These are phyloP conservation scores for Machimus atricapillus DNA, from an alignment of 2,888 invertebrate genomes.

Conservation along the genomic window DNA sequence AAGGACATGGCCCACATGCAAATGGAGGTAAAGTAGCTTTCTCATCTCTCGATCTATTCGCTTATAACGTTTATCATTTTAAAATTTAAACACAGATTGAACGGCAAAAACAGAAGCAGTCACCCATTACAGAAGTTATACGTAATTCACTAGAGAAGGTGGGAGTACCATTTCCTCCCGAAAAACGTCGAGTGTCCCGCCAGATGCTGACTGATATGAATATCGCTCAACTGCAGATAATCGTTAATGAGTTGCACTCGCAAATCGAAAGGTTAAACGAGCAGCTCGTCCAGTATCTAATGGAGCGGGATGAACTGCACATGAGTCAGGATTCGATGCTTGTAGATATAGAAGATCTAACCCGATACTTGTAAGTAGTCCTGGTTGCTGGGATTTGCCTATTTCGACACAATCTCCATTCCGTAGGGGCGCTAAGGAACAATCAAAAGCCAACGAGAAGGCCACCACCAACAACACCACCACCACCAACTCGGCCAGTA, in stretches of 20 bases:
- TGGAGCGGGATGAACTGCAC: slow-evolving; percentile 93
- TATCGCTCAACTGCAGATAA: slow-evolving; percentile 87
- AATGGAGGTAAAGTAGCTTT: slow-evolving; percentile 72
- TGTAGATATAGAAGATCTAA: slow-evolving; percentile 95
- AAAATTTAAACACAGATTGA: slow-evolving; percentile 63
- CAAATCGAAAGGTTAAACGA: slow-evolving; percentile 94
- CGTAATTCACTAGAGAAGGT: slow-evolving; percentile 81
- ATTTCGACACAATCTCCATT: not conserved
- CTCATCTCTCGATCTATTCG: slow-evolving; percentile 46
- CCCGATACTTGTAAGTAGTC: slow-evolving; percentile 80
- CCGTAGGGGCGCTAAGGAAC: slow-evolving; percentile 64
- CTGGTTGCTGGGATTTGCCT: not conserved
- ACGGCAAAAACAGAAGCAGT: slow-evolving; percentile 74
- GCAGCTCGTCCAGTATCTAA: slow-evolving; percentile 83
- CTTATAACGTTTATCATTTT: slow-evolving; percentile 1
- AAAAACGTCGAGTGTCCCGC: slow-evolving; percentile 81
- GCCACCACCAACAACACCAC: slow-evolving; percentile 20
- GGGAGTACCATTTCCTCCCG: slow-evolving; percentile 81
- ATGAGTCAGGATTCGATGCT: slow-evolving; percentile 98
- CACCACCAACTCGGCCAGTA: not conserved
- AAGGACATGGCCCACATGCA: slow-evolving; percentile 92
- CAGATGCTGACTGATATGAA: slow-evolving; percentile 92
- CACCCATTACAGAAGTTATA: slow-evolving; percentile 87
- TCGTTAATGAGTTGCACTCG: slow-evolving; percentile 92
- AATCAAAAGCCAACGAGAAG: slow-evolving; percentile 54